Evolutionary conservation across 2,113 vertebrate species (phyloP).

Genomic region (Notarius quadriscutis): DNA sequence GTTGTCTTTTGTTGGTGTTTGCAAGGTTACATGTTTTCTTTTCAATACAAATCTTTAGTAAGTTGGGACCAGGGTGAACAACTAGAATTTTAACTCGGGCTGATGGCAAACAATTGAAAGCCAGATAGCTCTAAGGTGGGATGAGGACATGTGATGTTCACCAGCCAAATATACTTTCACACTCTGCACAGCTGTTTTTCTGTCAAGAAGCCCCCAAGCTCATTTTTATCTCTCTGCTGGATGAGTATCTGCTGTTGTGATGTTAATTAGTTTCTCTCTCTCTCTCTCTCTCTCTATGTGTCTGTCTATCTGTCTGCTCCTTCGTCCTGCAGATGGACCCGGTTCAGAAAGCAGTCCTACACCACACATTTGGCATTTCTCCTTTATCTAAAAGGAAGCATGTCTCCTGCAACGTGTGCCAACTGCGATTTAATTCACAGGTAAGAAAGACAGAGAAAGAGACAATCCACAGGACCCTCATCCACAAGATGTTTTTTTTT

Average conservation of each 20-base stretch:
- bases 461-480: not conserved
- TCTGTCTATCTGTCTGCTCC: slow-evolving; percentile 45
- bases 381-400: slow-evolving; percentile 88
- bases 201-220: slow-evolving; percentile 21
- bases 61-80: not conserved
- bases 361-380: slow-evolving; percentile 90
- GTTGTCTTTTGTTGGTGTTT: not conserved
- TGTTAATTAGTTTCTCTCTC: slow-evolving; percentile 68
- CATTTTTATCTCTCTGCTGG: slow-evolving; percentile 32
- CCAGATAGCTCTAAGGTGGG: not conserved
- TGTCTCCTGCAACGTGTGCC: slow-evolving; percentile 93
- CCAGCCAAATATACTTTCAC: slow-evolving; percentile 24
- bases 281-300: slow-evolving; percentile 5
- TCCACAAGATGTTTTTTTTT: not conserved
- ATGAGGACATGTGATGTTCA: slow-evolving; percentile 22
- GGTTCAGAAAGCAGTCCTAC: slow-evolving; percentile 96
- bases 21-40: not conserved
- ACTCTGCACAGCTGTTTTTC: slow-evolving; percentile 24
- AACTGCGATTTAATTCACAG: slow-evolving; percentile 98
- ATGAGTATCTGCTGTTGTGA: slow-evolving; percentile 44
- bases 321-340: slow-evolving; percentile 89
- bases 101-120: not conserved
- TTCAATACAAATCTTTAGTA: not conserved
- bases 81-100: not conserved
- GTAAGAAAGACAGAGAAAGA: slow-evolving; percentile 74